Evolutionary conservation across 2,888 invertebrate genomes (phyloP).

Genomic region (Orthosia incerta): DNA sequence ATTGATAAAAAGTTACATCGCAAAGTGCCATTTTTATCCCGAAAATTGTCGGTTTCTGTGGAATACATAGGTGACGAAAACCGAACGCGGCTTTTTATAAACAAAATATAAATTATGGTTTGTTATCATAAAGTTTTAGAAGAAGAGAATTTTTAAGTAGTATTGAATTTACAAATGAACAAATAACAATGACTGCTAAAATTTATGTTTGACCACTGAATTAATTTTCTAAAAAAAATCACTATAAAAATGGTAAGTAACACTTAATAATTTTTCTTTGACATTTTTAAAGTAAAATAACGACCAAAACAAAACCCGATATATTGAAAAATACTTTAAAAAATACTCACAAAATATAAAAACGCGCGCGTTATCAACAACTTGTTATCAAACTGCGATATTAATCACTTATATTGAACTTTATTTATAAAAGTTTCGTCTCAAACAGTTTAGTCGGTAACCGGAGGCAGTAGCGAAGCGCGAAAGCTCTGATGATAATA

Average conservation of each 20-base stretch:
- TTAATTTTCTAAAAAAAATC: too few relatives aligned
- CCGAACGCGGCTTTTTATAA: too few relatives aligned
- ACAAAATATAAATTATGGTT: not conserved
- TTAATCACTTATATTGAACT: constrained; percentile 48
- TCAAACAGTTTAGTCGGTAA: constrained; percentile 44
- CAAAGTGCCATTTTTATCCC: too few relatives aligned
- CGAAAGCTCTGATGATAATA: constrained; percentile 77
- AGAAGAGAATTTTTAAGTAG: not conserved
- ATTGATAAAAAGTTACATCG: not conserved
- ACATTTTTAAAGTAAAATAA: constrained; percentile 1
- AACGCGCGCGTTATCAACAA: constrained; percentile 27
- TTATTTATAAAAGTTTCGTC: constrained; percentile 23
- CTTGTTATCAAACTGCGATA: constrained; percentile 26
- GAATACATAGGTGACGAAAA: too few relatives aligned
- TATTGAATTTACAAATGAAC: not conserved
- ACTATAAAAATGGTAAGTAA: too few relatives aligned
- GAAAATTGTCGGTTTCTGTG: too few relatives aligned
- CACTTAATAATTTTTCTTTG: too few relatives aligned
- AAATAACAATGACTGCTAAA: not conserved
- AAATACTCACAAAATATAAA: constrained; percentile 53
- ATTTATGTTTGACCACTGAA: not conserved
- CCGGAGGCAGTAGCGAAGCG: constrained; percentile 67
- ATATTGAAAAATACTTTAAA: not conserved
- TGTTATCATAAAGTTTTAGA: constrained; percentile 8
- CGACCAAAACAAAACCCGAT: not conserved